Base-by-base conservation (phyloP, 2,797 vertebrate species). In the Gobionotothen gibberifrons region DNA sequence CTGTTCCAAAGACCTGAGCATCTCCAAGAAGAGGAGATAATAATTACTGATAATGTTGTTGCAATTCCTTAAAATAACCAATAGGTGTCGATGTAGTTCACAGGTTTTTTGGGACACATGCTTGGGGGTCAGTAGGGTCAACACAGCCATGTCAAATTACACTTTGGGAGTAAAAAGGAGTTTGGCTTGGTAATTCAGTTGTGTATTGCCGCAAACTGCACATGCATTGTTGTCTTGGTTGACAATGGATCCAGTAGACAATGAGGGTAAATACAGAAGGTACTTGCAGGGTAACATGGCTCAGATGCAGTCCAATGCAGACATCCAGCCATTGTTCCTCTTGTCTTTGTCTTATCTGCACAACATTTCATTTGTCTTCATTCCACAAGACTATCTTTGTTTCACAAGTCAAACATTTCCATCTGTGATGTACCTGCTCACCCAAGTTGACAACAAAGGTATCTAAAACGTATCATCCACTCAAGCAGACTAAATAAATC, bases 71-170 rank as follows among this genome's bases (percentile, higher is more conserved):
- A 21, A 57, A 57, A 43, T 78, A 16, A 56, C 72, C 85, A 67
- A 52, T 36, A 78, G 87, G 80, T 78, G 60, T 13, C n/a, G 5
- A 75, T 77, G 71, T 46, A 75, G 29, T 79, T 82, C 69, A 71
- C 14, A 17, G n/a, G 13, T 65, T 70, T 17, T 52, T 17, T 51
- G 29, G 47, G 66, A 47, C 52, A 48, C 69, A 21, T 55, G 7
- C 74, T 51, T 32, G 12, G 15, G 74, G 56, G 56, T 71, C 47
- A 79, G 17, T 13, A 54, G 15, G 36, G 59, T 59, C 16, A 52
- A 42, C 13, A 16, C 9, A 19, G 22, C 0, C 47, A 5, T 69
- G 68, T 60, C 14, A 32, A 62, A 32, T 57, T 32, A 55, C 7
- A 52, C 1, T 12, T 19, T 44, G 16, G 17, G 40, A 5, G 1